Base-by-base conservation (phyloP, 2,888 invertebrate species). In the Pollenia labialis region DNA sequence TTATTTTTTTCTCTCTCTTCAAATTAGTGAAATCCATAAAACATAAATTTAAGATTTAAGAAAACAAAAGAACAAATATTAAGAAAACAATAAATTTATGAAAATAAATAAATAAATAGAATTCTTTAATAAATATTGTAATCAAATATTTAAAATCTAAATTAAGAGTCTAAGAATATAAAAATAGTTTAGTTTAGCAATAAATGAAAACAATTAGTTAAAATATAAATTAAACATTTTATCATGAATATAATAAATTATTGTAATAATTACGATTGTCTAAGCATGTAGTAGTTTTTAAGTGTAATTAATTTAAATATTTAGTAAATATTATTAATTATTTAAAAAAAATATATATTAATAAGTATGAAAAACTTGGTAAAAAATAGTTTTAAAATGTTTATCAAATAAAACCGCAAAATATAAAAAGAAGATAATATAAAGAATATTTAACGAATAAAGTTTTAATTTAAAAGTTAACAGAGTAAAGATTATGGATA, bases 261-360 rank as follows among this genome's bases (percentile, higher is more conserved):
- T 74, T 50, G 54, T 64, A 71, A 66, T 74, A 68, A 76, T 62
- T 80, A 71, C 50, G 32, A 85, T 79, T 83, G 75, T 76, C 75
- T 71, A 81, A 87, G 83, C 76, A 66, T 83, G 50, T 76, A 84
- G 54, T 84, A 81, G 72, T 18, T 81, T 48, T 84, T 87, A 87
- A 84, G 87, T 84, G 81, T 84, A 87, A 84, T 81, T 69, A 84
- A 84, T 82, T 84, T 66, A 85, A 85, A 81, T 76, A 85, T 80
- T 85, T 85, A 85, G 85, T 82, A 80, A 85, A 87, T 85, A 87
- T 82, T 71, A 75, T 81, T 75, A 84, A 81, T 68, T 74, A 74
- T 66, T 75, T 68, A 81, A 74, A 54, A 46, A 46, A 52, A 12
- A 18, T 14, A 16, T 56, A 81, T 54, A 71, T 40, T 66, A 64